Evolutionary conservation across 1,140 invertebrate species (phyloP), one percentile per base, ranked within the genome.

Genomic region (Nautilus pompilius): DNA sequence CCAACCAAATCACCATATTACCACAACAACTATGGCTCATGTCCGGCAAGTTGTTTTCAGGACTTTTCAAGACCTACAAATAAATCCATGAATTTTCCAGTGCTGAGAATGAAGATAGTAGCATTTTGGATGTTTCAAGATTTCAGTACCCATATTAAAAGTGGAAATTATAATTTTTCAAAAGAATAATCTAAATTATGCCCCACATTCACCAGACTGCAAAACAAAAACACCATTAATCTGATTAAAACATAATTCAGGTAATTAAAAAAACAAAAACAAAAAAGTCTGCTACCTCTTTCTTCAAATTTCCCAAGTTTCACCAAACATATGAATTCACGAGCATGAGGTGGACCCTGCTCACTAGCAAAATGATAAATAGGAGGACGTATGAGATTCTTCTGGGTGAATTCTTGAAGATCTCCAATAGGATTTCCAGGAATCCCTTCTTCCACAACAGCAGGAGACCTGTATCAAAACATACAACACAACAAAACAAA

Each of bases 341-440:
- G 96, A 61, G 92, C 90, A 61, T 95, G 87, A 4, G 95, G 94
- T 58, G 96, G 85, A 30, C 95, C 95, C 83, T 91, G 85, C 84
- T 96, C 94, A 59, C 90, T 89, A 61, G 79, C 73, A 49, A 94
- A 93, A 69, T 95, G 90, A 81, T 98, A 98, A 29, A 89, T 89
- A 36, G 95, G 95, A 41, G 95, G 95, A 53, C 93, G 93, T 91
- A 93, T 95, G 62, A 93, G 90, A 59, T 91, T 88, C 61, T 93
- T 92, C 91, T 98, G 97, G 74, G 95, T 98, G 80, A 97, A 88
- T 83, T 98, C 96, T 84, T 98, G 95, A 13, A 98, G 84, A 82
- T 91, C 90, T 28, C 96, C 95, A 68, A 98, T 95, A 17, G 95
- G 96, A 82, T 98, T 98, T 15, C 84, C 79, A 20, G 68, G 62